Conservation (phyloP, 1,140 invertebrate genomes). For the Anastatus disparis region DNA sequence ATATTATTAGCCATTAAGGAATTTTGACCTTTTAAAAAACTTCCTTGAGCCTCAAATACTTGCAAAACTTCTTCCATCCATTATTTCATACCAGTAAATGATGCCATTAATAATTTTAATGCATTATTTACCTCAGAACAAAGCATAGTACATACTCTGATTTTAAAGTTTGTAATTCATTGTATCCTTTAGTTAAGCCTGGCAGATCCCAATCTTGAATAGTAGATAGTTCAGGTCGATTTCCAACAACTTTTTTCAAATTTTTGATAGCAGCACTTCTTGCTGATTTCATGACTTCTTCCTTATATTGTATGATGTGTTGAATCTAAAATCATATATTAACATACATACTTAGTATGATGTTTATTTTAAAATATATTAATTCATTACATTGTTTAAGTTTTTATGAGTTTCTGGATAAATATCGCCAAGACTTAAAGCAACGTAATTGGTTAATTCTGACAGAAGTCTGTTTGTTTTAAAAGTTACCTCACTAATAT, state of each 20-base stretch:
- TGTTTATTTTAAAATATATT: no score
- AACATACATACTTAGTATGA: no score
- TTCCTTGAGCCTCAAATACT: constrained; percentile 63
- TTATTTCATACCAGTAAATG: no score
- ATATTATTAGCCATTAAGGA: constrained; percentile 68
- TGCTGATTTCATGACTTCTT: no score
- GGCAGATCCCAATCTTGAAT: constrained; percentile 71
- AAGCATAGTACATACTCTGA: constrained; percentile 67
- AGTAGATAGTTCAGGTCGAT: constrained; percentile 71
- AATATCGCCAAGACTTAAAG: no score
- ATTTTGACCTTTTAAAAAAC: constrained; percentile 68
- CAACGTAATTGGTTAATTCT: constrained; percentile 75
- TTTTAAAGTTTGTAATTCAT: no score
- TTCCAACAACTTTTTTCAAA: constrained; percentile 69
- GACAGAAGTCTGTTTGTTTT: no score
- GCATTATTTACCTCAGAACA: constrained; percentile 68
- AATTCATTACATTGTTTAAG: no score
- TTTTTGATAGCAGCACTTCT: no score
- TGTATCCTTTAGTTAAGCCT: no score
- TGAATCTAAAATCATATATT: constrained; percentile 67
- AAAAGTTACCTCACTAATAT: constrained; percentile 76
- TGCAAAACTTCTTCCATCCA: constrained; percentile 70
- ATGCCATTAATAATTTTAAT: constrained; percentile 23
- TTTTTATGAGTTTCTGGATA: no score
- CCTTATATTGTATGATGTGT: constrained; percentile 71